Evolutionary conservation across 2,888 invertebrate genomes (phyloP).

Genomic region (Cheilosia grossa): DNA sequence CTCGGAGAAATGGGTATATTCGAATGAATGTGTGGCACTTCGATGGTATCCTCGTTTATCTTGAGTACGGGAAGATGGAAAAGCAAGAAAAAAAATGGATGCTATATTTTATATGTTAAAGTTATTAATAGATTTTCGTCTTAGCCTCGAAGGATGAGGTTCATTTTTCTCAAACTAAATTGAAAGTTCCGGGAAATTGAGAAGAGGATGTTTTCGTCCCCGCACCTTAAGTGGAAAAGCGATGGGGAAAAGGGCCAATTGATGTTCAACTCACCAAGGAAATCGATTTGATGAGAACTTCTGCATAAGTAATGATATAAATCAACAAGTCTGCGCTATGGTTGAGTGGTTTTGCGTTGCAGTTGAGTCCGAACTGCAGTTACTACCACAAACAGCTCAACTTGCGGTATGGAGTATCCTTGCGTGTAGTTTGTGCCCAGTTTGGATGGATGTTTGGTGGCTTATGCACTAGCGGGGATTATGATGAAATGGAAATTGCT

Average conservation of each 20-base stretch:
- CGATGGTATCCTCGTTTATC: constrained; percentile 47
- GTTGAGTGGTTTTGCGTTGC: neutral
- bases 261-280: neutral
- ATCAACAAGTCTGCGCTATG: constrained; percentile 39
- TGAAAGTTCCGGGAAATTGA: constrained; percentile 1
- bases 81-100: constrained; percentile 14
- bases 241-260: neutral
- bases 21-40: constrained; percentile 1
- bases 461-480: too few species aligned
- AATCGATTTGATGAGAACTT: constrained; percentile 33
- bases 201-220: neutral
- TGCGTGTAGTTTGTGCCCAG: too few species aligned
- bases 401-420: neutral
- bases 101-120: constrained; percentile 51
- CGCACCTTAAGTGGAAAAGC: neutral
- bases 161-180: constrained; percentile 19
- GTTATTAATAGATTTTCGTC: constrained; percentile 57
- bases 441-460: too few species aligned
- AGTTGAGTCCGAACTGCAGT: constrained; percentile 1
- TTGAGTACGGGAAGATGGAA: constrained; percentile 7
- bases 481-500: too few species aligned
- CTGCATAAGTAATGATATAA: constrained; percentile 46
- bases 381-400: neutral
- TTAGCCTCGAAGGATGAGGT: constrained; percentile 16
- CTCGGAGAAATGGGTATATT: neutral